Percentiles rank a stretch among this genome's conserved stretches.
phyloP scores from a whole-genome alignment of 2,113 vertebrate genomes.

The Otocyon megalotis region DNA sequence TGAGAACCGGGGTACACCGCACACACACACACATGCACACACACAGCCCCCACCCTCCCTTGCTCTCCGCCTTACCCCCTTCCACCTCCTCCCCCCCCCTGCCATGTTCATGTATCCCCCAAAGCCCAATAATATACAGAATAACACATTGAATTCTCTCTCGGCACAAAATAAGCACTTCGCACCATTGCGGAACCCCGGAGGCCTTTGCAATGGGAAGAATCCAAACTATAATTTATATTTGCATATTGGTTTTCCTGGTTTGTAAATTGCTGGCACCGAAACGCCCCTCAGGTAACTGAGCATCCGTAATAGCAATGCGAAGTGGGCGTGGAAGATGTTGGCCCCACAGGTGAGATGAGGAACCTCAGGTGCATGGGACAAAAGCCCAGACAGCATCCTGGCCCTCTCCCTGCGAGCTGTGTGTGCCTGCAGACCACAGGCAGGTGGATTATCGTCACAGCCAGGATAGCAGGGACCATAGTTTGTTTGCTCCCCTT shows the following conservation, averaged over 20 bases:
- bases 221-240: conserved; percentile 15
- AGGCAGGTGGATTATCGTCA: rapidly evolving
- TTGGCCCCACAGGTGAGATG: neutral
- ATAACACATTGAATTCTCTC: conserved; percentile 28
- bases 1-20: neutral
- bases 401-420: neutral
- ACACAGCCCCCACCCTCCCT: neutral
- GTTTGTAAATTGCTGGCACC: conserved; percentile 22
- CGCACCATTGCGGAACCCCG: neutral
- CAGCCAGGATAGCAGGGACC: rapidly evolving
- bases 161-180: neutral
- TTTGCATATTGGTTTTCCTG: conserved; percentile 15
- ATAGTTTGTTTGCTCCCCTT: rapidly evolving
- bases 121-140: neutral
- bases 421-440: neutral
- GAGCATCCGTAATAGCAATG: neutral
- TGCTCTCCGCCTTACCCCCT: too few species aligned
- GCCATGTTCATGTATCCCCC: neutral
- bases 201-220: conserved; percentile 40
- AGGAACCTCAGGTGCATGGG: neutral
- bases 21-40: too few species aligned
- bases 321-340: neutral
- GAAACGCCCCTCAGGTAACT: neutral
- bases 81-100: neutral
- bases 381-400: neutral